Evolutionary conservation across 2,888 invertebrate species (phyloP).

Genomic region (Drosophila rellima): DNA sequence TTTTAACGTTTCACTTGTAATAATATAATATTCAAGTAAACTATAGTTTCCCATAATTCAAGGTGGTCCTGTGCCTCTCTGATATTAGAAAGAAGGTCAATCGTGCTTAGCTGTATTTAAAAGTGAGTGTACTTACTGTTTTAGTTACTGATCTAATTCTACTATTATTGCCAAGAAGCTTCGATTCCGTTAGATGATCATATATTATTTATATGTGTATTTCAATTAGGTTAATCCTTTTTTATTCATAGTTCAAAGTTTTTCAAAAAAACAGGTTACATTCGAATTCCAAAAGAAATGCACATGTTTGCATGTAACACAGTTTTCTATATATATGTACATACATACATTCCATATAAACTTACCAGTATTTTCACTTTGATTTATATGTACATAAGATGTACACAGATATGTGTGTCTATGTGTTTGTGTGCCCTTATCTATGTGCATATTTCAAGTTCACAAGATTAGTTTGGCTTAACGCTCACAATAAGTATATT

Average conservation of each 20-base stretch:
- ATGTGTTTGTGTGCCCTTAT: background rate
- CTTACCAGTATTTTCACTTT: background rate
- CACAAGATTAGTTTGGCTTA: background rate
- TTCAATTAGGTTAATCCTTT: background rate
- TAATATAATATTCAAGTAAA: too few species aligned
- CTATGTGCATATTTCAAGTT: constrained; percentile 1
- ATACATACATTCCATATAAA: too few species aligned
- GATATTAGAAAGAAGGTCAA: background rate
- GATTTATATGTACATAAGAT: background rate
- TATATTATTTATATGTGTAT: background rate
- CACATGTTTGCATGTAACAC: background rate
- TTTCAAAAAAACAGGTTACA: too few species aligned
- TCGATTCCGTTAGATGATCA: background rate
- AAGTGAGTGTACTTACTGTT: background rate
- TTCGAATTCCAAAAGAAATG: background rate
- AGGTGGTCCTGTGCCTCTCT: too few species aligned
- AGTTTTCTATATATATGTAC: background rate
- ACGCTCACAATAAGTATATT: background rate
- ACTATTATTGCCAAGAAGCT: background rate
- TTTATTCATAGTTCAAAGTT: too few species aligned
- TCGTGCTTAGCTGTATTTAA: background rate
- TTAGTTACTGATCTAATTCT: background rate
- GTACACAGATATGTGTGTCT: background rate
- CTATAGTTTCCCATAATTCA: too few species aligned
- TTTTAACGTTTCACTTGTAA: too few species aligned